These are phyloP conservation scores for Chironomus tentans DNA, from an alignment of 2,888 invertebrate genomes.

Conservation along the genomic window DNA sequence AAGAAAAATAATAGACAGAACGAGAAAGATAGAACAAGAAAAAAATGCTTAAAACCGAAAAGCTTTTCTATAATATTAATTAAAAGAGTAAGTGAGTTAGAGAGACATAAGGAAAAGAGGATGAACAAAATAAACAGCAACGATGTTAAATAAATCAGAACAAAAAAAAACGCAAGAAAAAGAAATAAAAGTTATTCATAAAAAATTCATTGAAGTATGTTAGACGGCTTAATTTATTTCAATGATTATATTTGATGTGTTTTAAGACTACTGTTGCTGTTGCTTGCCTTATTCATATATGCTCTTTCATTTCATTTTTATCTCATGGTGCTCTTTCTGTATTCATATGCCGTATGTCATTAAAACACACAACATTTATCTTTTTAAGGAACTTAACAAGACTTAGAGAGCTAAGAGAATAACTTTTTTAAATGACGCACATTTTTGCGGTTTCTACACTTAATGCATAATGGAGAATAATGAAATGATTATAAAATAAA, in stretches of 20 bases:
- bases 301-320: neutral
- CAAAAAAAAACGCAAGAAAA: neutral
- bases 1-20: neutral
- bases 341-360: neutral
- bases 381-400: neutral
- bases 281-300: neutral
- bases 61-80: no score
- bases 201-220: neutral
- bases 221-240: constrained; percentile 4
- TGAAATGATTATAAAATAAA: no score
- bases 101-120: neutral
- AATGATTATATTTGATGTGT: constrained; percentile 20
- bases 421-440: no score
- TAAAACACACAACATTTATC: neutral
- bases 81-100: neutral
- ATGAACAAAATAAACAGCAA: neutral
- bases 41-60: neutral
- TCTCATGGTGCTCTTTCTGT: neutral
- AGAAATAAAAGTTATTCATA: neutral
- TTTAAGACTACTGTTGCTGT: constrained; percentile 10
- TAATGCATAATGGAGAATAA: no score
- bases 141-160: neutral
- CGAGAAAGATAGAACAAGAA: neutral
- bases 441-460: no score
- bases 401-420: no score